Percentiles rank a stretch among this genome's conserved stretches.
Evolutionary conservation across 2,888 invertebrate genomes (phyloP).

Genomic region (Lamellibrachia columna): DNA sequence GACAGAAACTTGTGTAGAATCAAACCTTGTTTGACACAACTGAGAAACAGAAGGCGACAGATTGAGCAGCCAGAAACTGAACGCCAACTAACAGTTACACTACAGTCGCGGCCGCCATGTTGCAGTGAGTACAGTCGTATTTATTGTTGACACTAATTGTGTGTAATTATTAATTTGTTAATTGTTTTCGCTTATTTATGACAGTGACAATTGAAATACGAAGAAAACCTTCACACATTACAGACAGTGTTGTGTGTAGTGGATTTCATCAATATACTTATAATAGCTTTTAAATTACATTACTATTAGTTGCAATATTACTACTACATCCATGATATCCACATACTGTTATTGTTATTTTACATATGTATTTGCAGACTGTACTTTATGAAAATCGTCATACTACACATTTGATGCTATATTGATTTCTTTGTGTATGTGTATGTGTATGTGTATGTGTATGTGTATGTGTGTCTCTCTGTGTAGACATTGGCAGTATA

Average conservation of each 20-base stretch:
- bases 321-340: background rate
- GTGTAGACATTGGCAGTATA: too few species aligned
- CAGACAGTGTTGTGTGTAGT: background rate
- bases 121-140: background rate
- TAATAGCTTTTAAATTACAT: background rate
- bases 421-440: background rate
- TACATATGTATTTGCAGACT: background rate
- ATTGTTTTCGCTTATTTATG: background rate
- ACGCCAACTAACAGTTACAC: background rate
- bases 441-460: too few species aligned
- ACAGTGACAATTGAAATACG: background rate
- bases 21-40: background rate
- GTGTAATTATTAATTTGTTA: background rate
- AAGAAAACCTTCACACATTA: background rate
- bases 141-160: background rate
- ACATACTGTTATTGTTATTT: background rate
- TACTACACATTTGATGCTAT: background rate
- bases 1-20: background rate
- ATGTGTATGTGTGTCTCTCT: background rate
- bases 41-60: background rate
- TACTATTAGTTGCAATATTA: background rate
- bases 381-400: background rate
- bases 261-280: background rate
- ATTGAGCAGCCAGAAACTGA: background rate
- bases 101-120: background rate